phyloP scores from a whole-genome alignment of 2,113 vertebrate species.

The Pampusana beccarii region DNA sequence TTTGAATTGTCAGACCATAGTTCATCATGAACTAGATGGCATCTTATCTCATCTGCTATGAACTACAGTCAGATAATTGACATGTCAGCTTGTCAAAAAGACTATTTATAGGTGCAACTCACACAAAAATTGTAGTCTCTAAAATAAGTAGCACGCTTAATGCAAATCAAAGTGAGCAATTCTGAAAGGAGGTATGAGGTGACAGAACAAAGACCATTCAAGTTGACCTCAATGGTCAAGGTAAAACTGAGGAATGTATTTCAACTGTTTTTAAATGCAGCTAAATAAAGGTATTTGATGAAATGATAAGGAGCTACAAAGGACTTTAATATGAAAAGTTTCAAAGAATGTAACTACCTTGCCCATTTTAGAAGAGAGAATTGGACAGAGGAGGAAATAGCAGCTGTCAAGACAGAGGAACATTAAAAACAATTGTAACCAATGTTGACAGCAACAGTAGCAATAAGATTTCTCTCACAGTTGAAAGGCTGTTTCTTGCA shows the following conservation, averaged over 20 bases:
- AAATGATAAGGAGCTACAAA: not conserved
- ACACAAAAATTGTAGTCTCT: not conserved
- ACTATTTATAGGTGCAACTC: conserved; percentile 1
- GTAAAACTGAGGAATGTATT: not conserved
- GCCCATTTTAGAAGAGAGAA: not conserved
- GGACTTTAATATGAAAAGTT: not conserved
- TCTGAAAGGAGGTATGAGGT: not conserved
- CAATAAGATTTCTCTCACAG: not conserved
- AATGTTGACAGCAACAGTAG: not conserved
- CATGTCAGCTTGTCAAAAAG: not conserved
- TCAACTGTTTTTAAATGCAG: not conserved
- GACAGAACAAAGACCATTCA: not conserved
- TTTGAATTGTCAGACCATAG: not conserved
- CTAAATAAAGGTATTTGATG: not conserved
- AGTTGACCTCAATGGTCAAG: not conserved
- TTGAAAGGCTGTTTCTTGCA: not conserved
- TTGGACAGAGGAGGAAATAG: not conserved
- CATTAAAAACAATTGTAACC: not conserved
- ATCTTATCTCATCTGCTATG: not conserved
- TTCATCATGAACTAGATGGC: not conserved
- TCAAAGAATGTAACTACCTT: not conserved
- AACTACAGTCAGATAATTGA: not conserved
- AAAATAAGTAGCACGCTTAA: not conserved
- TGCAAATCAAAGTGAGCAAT: not conserved
- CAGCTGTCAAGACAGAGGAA: not conserved